These are phyloP conservation scores for Pelochelys cantorii DNA, from an alignment of 2,797 vertebrate species.

Conservation along the genomic window DNA sequence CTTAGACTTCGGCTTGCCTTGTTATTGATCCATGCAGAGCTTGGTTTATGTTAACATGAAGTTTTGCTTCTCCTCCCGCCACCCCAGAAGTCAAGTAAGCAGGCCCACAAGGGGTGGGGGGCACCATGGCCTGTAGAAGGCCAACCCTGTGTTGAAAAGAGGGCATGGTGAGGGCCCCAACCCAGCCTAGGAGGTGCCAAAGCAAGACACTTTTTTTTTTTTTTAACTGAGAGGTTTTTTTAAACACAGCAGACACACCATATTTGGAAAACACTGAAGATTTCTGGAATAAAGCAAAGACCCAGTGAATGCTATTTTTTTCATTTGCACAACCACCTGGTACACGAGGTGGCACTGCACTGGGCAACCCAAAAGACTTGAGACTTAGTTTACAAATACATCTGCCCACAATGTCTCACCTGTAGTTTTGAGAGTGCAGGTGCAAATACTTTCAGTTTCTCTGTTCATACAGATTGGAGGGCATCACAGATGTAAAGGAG, in stretches of 20 bases:
- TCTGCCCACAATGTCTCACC: neutral
- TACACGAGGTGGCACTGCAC: slow-evolving; percentile 1
- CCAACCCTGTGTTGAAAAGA: neutral
- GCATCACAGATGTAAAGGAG: slow-evolving; percentile 7
- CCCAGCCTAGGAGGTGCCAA: neutral
- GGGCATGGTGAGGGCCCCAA: neutral
- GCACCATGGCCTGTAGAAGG: neutral
- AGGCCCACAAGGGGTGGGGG: neutral
- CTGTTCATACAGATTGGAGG: neutral
- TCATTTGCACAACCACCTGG: slow-evolving; percentile 10
- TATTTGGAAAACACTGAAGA: slow-evolving; percentile 23
- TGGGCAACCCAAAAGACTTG: slow-evolving; percentile 22
- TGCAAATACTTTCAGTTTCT: slow-evolving; percentile 7
- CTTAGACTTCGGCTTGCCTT: neutral
- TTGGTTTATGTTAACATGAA: neutral
- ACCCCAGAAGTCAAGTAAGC: neutral
- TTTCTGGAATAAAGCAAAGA: neutral
- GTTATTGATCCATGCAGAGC: neutral
- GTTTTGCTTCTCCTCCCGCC: neutral
- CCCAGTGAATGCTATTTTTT: slow-evolving; percentile 31
- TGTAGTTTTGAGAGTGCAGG: neutral
- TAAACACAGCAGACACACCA: slow-evolving; percentile 59
- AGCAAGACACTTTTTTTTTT: neutral
- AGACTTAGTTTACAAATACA: neutral
- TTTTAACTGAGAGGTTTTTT: slow-evolving; percentile 21